These are phyloP conservation scores for Aphelocoma californica DNA, from an alignment of 2,797 vertebrate genomes.

Conservation along the genomic window DNA sequence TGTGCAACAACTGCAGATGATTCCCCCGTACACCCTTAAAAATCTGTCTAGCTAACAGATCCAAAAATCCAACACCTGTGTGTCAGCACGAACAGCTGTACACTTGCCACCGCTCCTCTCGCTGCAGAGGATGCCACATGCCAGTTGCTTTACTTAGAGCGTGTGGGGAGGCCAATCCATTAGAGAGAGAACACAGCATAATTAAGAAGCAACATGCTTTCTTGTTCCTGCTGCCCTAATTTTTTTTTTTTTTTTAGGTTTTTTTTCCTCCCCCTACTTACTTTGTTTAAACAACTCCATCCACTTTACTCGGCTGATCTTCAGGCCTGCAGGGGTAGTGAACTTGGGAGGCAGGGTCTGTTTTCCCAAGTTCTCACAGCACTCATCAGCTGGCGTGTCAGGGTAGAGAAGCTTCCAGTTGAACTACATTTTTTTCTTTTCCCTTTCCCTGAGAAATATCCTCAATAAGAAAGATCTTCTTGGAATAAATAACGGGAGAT, in stretches of 20 bases:
- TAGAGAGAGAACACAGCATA: constrained; percentile 53
- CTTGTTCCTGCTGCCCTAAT: constrained; percentile 26
- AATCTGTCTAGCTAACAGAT: constrained; percentile 66
- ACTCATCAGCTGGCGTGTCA: not conserved
- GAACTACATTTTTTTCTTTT: not conserved
- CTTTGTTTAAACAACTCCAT: constrained; percentile 47
- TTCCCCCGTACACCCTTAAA: constrained; percentile 69
- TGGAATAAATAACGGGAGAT: constrained; percentile 21
- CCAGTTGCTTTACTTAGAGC: constrained; percentile 52
- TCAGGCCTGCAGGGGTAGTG: not conserved
- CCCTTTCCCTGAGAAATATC: not conserved
- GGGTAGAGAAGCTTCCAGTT: not conserved
- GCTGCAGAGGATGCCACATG: constrained; percentile 66
- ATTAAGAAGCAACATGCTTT: constrained; percentile 61
- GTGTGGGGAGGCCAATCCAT: constrained; percentile 42
- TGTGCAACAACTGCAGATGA: constrained; percentile 52
- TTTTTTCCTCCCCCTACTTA: not conserved
- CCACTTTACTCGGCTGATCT: not conserved
- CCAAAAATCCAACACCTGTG: constrained; percentile 71
- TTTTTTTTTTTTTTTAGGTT: not conserved
- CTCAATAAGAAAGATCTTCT: not conserved
- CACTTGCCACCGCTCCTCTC: constrained; percentile 20
- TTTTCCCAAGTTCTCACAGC: not conserved
- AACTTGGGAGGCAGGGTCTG: constrained; percentile 1
- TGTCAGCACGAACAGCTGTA: constrained; percentile 71